Conservation (phyloP, 2,888 invertebrate genomes). For the Linyphia triangularis region DNA sequence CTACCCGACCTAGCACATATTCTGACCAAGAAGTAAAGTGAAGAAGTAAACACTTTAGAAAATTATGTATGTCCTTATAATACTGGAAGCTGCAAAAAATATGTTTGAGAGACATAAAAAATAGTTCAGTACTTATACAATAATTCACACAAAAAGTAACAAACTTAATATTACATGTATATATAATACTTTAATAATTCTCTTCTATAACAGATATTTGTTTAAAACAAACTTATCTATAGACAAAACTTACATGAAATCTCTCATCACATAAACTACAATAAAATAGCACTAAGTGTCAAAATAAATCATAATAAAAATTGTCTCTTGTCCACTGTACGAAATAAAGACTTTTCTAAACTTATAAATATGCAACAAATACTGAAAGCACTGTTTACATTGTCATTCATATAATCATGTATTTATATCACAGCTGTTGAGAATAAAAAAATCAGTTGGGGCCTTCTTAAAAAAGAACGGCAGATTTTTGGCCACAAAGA, state of each 20-base stretch:
- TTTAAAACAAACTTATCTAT: conserved; percentile 65
- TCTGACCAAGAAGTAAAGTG: no score
- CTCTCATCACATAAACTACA: conserved; percentile 71
- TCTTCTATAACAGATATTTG: conserved; percentile 65
- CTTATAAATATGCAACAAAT: conserved; percentile 63
- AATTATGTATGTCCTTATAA: no score
- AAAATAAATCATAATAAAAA: conserved; percentile 56
- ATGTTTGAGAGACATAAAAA: no score
- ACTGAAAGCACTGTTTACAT: conserved; percentile 68
- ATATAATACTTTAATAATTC: conserved; percentile 66
- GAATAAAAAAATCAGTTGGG: conserved; percentile 39
- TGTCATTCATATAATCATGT: conserved; percentile 33
- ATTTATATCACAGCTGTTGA: conserved; percentile 64
- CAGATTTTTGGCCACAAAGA: conserved; percentile 42
- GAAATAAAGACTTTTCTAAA: conserved; percentile 55
- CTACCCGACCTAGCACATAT: no score
- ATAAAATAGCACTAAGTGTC: conserved; percentile 68
- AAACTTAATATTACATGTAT: conserved; percentile 11
- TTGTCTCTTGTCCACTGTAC: conserved; percentile 15
- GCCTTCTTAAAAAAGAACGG: conserved; percentile 34
- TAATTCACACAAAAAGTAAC: conserved; percentile 1
- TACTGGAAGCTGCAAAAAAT: no score
- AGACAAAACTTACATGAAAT: conserved; percentile 62
- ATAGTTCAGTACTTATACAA: no score
- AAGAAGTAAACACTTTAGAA: no score